Percentiles rank a stretch among this genome's conserved stretches.
phyloP scores from a whole-genome alignment of 2,113 vertebrate species.

The Urocolius indicus region DNA sequence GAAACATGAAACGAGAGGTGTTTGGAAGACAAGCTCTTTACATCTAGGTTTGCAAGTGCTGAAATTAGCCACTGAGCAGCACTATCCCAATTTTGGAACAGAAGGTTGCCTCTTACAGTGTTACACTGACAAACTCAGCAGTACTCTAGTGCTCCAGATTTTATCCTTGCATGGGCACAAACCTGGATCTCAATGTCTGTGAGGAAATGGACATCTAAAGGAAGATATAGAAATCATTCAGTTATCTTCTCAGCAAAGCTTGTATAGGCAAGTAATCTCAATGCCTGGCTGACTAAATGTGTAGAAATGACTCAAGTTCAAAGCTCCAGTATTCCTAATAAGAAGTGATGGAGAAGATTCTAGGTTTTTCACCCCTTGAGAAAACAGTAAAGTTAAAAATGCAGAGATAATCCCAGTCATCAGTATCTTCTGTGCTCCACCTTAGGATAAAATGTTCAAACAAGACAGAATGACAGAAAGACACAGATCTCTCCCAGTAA shows the following conservation, averaged over 20 bases:
- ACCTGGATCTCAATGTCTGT: not conserved
- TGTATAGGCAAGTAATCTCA: not conserved
- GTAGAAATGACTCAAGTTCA: not conserved
- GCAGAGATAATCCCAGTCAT: not conserved
- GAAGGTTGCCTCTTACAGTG: not conserved
- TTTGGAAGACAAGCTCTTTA: not conserved
- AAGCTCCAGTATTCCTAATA: not conserved
- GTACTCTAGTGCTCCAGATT: not conserved
- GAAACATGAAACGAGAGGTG: not conserved
- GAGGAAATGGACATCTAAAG: not conserved
- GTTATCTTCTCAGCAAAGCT: not conserved
- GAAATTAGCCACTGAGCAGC: not conserved
- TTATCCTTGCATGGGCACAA: not conserved
- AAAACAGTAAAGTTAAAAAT: not conserved
- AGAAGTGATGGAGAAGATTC: not conserved
- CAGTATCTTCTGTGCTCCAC: not conserved
- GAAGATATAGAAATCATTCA: not conserved
- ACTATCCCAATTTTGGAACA: not conserved
- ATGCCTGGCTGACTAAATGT: not conserved
- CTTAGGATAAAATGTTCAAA: not conserved
- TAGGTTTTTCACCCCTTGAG: not conserved
- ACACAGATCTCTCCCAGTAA: not conserved
- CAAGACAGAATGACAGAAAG: not conserved
- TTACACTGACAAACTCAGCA: not conserved
- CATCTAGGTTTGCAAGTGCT: not conserved